Evolutionary conservation across 35 echinoderm and acorn worm genomes (phyloP).

Genomic region (Ophioderma brevispina): DNA sequence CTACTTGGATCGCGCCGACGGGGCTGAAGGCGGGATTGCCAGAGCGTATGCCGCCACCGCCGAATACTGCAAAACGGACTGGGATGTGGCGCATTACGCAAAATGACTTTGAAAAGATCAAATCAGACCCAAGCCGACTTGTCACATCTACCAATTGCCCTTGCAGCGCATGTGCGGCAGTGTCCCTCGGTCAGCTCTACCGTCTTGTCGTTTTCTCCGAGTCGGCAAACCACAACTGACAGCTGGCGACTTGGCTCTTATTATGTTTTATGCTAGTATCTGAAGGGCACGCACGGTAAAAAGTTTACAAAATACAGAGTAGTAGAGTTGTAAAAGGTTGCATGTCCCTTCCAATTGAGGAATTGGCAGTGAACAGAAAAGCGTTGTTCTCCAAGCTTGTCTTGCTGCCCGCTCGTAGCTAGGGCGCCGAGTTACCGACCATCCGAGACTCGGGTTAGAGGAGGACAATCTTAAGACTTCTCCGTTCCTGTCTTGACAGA

Average conservation of each 20-base stretch:
- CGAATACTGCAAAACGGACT: neutral
- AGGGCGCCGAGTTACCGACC: neutral
- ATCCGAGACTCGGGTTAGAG: neutral
- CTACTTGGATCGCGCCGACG: neutral
- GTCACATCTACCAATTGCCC: neutral
- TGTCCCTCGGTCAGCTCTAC: neutral
- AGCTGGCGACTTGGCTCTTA: neutral
- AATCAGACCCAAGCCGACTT: neutral
- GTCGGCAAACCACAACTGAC: constrained; percentile 3
- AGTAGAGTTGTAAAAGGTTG: neutral
- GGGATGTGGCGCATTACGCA: neutral
- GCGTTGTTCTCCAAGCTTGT: neutral
- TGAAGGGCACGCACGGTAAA: neutral
- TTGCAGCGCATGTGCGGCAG: neutral
- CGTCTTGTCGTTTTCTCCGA: neutral
- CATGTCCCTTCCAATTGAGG: neutral
- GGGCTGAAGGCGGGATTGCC: neutral
- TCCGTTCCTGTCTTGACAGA: neutral
- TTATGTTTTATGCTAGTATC: constrained; percentile 1
- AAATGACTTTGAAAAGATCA: constrained; percentile 11
- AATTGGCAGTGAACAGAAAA: neutral
- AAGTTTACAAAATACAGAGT: neutral
- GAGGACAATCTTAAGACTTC: neutral
- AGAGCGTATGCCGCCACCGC: neutral
- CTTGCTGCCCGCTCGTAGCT: neutral